Percentiles rank a stretch among this genome's conserved stretches.
These are phyloP conservation scores for Atherinosoma microstoma DNA, from an alignment of 2,797 vertebrate genomes.

Conservation along the genomic window DNA sequence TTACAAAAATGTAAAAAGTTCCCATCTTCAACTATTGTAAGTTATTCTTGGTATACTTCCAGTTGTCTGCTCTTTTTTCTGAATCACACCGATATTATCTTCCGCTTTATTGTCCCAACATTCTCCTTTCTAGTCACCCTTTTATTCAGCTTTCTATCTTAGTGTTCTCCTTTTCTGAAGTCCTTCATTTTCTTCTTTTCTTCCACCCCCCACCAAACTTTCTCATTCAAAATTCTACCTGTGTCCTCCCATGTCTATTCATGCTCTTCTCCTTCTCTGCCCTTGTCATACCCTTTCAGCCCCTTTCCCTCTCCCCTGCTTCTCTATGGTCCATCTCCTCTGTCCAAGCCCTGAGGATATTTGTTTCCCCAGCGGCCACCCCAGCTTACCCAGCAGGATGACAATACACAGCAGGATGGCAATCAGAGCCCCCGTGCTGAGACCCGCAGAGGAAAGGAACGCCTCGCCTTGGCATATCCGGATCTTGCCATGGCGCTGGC, in stretches of 20 bases:
- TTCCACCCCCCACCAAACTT: conserved; percentile 15
- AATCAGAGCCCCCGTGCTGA: conserved; percentile 97
- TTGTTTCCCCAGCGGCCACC: conserved; percentile 21
- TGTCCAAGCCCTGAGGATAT: conserved; percentile 28
- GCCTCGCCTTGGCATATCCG: conserved; percentile 92
- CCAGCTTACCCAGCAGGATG: conserved; percentile 93
- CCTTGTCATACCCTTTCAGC: conserved; percentile 56
- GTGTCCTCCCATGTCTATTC: conserved; percentile 48
- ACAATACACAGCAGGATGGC: conserved; percentile 96
- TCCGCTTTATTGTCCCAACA: conserved; percentile 19
- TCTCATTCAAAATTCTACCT: conserved; percentile 62
- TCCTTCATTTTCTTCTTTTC: conserved; percentile 29
- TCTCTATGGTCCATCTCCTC: conserved; percentile 50
- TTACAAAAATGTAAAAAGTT: neutral
- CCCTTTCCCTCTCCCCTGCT: conserved; percentile 27
- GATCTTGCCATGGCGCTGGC: conserved; percentile 89
- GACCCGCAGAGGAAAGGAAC: conserved; percentile 93
- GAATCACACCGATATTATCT: conserved; percentile 26
- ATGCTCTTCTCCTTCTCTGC: conserved; percentile 52
- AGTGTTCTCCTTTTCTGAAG: conserved; percentile 7
- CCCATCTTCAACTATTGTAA: neutral
- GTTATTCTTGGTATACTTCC: conserved; percentile 4
- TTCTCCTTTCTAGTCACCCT: conserved; percentile 28
- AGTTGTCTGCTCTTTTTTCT: neutral
- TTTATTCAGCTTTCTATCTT: conserved; percentile 12